Conservation (phyloP, 2,888 invertebrate genomes). For the Drosophila hamatofila region DNA sequence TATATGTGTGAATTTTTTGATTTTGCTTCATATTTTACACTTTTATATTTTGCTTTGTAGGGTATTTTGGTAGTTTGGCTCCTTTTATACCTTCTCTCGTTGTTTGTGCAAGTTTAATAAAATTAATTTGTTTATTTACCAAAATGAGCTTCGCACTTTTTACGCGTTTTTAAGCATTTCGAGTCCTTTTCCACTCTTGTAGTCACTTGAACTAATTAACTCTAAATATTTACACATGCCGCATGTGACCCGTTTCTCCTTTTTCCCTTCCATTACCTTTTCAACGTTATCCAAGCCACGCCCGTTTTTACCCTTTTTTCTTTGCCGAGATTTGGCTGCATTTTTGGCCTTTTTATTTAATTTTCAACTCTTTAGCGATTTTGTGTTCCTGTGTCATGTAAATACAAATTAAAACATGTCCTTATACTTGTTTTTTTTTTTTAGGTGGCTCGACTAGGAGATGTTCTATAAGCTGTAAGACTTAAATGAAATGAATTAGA, state of each 20-base stretch:
- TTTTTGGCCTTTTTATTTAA: constrained; percentile 6
- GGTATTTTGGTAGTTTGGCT: constrained; percentile 15
- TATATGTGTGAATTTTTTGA: too few relatives aligned
- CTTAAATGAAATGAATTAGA: background rate
- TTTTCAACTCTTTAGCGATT: constrained; percentile 51
- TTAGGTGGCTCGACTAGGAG: background rate
- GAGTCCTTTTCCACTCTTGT: constrained; percentile 16
- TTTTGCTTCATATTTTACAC: too few relatives aligned
- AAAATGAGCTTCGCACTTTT: constrained; percentile 73
- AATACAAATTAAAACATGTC: constrained; percentile 63
- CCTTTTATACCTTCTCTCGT: background rate
- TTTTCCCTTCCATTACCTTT: background rate
- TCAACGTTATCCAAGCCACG: background rate
- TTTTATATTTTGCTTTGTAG: background rate
- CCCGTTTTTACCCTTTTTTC: background rate
- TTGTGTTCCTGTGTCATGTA: constrained; percentile 53
- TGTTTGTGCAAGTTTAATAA: constrained; percentile 56
- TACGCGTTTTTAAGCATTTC: constrained; percentile 66
- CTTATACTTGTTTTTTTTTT: background rate
- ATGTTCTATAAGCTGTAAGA: background rate
- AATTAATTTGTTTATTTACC: constrained; percentile 75
- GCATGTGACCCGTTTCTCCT: constrained; percentile 26
- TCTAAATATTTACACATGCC: constrained; percentile 61
- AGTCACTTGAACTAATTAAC: constrained; percentile 69
- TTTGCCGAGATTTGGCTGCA: background rate